Base-by-base conservation (phyloP, 2,888 invertebrate species). In the Patella depressa region DNA sequence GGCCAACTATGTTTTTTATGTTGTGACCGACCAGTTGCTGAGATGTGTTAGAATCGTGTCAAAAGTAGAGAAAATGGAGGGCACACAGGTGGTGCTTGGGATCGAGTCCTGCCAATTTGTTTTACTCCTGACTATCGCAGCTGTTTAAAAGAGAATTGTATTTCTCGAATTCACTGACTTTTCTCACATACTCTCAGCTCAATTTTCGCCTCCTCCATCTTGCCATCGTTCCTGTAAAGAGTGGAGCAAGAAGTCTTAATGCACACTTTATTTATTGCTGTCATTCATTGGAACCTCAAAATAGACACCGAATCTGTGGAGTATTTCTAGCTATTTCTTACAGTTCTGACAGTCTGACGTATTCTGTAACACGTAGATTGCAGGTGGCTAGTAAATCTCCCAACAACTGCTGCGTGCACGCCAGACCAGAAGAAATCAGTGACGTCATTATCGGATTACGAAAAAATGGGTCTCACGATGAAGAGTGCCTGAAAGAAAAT, bases 221-320 rank as follows among this genome's bases (percentile, higher is more conserved):
- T 65, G 14, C 65, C 45, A 45, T 65, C 12, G 24, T 65, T 19
- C 19, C 11, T 24, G 65, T 65, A 65, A 65, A 65, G 65, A 65
- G 65, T 65, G 17, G 24, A 65, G 19, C 65, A 65, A 65, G 74
- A 59, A 74, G 65, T 34, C 74, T 65, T 45, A 72, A 54, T 71
- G 57, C 71, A 71, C 53, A 71, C 65, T 53, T 19, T 76, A 72
- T 76, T 76, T 76, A 75, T 70, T 53, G 70, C 71, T 75, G 75
- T 75, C 71, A 59, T 76, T 76, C 76, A 71, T 45, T 55, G 55
- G 15, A 24, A 59, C 17, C 54, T 59, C 71, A 19, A 70, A 76
- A 76, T 76, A 76, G 76, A 71, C 71, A 76, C 65, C 76, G 72
- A 72, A 71, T 76, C 76, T 57, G 76, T 59, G 55, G 71, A 53